Evolutionary conservation across 1,140 invertebrate genomes (phyloP), one percentile per base, ranked within the genome.

Genomic region (Prorops nasuta): DNA sequence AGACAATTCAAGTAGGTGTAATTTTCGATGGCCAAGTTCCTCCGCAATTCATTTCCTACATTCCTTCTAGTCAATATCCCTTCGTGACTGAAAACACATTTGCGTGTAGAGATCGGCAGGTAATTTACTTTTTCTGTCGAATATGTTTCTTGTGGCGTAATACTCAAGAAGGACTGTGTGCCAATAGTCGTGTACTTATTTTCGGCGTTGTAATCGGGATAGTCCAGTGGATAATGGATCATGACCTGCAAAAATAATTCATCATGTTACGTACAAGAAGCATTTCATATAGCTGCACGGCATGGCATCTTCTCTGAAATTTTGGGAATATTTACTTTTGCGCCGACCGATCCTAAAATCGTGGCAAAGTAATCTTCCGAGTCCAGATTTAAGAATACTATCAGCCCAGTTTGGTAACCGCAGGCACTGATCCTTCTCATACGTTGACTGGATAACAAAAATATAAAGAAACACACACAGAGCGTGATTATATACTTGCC

Each of bases 1-100:
- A 86, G 72, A 58, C 86, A 87, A 56, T 87, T 87, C 43, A 81
- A 75, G 49, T 81, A 85, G 0, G 82, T 81, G 44, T 86, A 86
- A 1, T 71, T 69, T 0, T 21, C 38, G 6, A 34, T 52, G 16
- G 34, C 46, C 4, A 61, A 52, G 19, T 56, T 51, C 2, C 8
- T 45, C 1, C 59, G 57, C 10, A 82, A 76, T 1, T 62, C 54
- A 0, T 59, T 35, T 1, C 28, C 6, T 15, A 55, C 10, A 77
- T 51, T 40, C 60, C 51, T 0, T 10, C 4, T 4, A 4, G 24
- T 28, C 4, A 6, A 10, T 53, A 56, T 19, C 12, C 58, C 8
- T 73, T 87, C 84, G 16, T 80, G 56, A 3, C 60, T 57, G 54
- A 84, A 84, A 31, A 84, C 75, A 49, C 85, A 87, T 18, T 81